These are phyloP conservation scores for Atlantisia rogersi DNA, from an alignment of 2,113 vertebrate genomes.

Conservation along the genomic window DNA sequence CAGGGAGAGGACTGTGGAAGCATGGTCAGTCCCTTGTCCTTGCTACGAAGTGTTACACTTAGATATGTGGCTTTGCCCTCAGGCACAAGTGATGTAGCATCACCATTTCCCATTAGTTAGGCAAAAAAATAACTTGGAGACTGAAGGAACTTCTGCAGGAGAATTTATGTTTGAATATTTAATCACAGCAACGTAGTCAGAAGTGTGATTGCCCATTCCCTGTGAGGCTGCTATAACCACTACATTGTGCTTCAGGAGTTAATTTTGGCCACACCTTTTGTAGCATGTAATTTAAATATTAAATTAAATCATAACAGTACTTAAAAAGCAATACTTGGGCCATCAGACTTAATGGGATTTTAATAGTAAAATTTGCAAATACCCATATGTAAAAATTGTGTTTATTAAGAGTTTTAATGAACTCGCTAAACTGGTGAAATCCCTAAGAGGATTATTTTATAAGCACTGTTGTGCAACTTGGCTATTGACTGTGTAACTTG, in stretches of 20 bases:
- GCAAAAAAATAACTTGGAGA: neutral
- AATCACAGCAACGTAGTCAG: neutral
- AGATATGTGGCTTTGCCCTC: neutral
- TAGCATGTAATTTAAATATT: neutral
- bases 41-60: neutral
- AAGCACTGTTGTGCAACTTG: neutral
- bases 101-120: neutral
- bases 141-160: neutral
- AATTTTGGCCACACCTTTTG: neutral
- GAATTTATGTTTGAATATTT: neutral
- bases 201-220: neutral
- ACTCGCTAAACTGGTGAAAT: conserved; percentile 9
- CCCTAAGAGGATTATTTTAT: conserved; percentile 7
- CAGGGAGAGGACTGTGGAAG: rapidly evolving
- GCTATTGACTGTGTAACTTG: neutral
- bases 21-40: neutral
- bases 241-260: neutral
- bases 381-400: neutral
- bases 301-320: neutral
- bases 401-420: conserved; percentile 25
- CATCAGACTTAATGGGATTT: conserved; percentile 6
- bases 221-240: neutral
- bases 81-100: neutral
- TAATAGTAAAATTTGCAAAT: conserved; percentile 27
- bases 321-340: neutral